Percentiles rank a stretch among this genome's conserved stretches.
These are phyloP conservation scores for Dasyprocta punctata DNA, from an alignment of 2,113 vertebrate species.

Conservation along the genomic window DNA sequence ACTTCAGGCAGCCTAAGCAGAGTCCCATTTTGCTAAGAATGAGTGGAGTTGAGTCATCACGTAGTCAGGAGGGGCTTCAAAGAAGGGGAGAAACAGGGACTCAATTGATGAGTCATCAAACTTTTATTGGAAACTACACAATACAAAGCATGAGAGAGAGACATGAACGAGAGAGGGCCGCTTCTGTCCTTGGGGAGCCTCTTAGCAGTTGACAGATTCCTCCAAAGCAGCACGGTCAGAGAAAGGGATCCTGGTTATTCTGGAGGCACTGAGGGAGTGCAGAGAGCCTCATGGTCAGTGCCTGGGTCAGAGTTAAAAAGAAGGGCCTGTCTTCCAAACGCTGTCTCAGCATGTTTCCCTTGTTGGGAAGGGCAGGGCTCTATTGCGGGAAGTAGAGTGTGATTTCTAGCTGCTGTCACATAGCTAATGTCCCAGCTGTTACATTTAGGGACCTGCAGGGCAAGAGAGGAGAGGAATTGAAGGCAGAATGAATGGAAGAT, in stretches of 20 bases:
- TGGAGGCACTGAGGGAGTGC: background rate
- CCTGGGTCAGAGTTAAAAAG: background rate
- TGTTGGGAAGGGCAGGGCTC: background rate
- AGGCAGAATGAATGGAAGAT: background rate
- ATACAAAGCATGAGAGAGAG: background rate
- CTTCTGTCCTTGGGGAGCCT: fast-evolving
- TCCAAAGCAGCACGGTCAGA: background rate
- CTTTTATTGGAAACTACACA: background rate
- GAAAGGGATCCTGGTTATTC: background rate
- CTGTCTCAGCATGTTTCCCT: background rate
- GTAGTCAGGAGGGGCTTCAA: background rate
- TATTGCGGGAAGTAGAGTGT: background rate
- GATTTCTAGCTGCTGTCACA: background rate
- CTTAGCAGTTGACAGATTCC: background rate
- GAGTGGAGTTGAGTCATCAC: background rate
- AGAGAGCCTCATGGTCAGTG: background rate
- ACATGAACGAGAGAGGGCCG: background rate
- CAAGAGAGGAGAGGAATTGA: background rate
- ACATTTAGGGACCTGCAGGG: background rate
- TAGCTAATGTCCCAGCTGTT: background rate
- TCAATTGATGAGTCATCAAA: slow-evolving; percentile 4
- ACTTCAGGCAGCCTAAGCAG: background rate
- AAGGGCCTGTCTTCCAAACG: background rate
- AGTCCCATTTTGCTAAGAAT: background rate
- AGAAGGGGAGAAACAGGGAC: background rate